These are phyloP conservation scores for Halictus rubicundus DNA, from an alignment of 1,140 invertebrate genomes.

Conservation along the genomic window DNA sequence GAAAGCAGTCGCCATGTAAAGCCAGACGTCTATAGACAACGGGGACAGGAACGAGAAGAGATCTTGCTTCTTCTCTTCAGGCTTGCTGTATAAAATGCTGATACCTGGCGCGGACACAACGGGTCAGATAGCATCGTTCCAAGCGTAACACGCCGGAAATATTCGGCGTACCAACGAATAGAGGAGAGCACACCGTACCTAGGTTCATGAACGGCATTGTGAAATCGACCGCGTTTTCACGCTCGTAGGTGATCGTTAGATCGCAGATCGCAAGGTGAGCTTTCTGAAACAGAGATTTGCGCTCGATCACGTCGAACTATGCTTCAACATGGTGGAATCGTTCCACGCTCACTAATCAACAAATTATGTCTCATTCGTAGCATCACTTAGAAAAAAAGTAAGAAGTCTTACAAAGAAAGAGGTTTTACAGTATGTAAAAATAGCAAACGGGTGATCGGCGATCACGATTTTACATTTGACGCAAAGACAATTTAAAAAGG, in stretches of 20 bases:
- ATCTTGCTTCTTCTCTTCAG: slow-evolving; percentile 85
- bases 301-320: not conserved
- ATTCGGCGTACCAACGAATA: slow-evolving; percentile 8
- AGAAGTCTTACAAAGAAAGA: too few relatives aligned
- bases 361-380: too few relatives aligned
- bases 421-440: too few relatives aligned
- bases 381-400: too few relatives aligned
- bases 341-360: too few relatives aligned
- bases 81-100: slow-evolving; percentile 89
- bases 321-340: too few relatives aligned
- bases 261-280: slow-evolving; percentile 96
- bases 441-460: too few relatives aligned
- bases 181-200: slow-evolving; percentile 77
- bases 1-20: slow-evolving; percentile 94
- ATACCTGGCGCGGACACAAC: slow-evolving; percentile 81
- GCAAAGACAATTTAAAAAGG: too few relatives aligned
- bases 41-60: slow-evolving; percentile 94
- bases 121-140: slow-evolving; percentile 8
- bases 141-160: slow-evolving; percentile 6
- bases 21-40: slow-evolving; percentile 94
- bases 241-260: slow-evolving; percentile 93
- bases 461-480: too few relatives aligned
- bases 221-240: slow-evolving; percentile 93
- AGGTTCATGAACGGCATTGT: slow-evolving; percentile 95
- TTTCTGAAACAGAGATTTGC: slow-evolving; percentile 81